phyloP scores from a whole-genome alignment of 2,888 invertebrate species.

The Anagyrus pseudococci region DNA sequence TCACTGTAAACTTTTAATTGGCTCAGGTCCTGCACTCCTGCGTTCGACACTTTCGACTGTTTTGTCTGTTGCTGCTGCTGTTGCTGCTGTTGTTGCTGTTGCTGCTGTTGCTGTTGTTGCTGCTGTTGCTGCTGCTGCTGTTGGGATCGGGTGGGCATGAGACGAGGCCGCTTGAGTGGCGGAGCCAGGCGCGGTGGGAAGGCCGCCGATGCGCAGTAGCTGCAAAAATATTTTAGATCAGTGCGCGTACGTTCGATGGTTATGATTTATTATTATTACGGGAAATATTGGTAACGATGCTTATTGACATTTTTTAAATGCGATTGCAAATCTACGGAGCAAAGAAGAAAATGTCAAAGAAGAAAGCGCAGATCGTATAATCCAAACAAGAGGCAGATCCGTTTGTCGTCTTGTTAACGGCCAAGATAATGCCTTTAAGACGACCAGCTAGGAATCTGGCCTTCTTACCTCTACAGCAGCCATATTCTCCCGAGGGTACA shows the following conservation, averaged over 20 bases:
- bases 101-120: slow-evolving; percentile 50
- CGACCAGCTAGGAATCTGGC: background rate
- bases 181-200: slow-evolving; percentile 68
- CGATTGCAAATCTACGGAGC: no score
- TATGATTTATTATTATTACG: no score
- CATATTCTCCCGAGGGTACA: background rate
- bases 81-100: slow-evolving; percentile 43
- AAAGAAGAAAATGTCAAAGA: no score
- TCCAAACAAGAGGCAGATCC: background rate
- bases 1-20: slow-evolving; percentile 74
- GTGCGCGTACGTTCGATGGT: no score
- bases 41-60: slow-evolving; percentile 44
- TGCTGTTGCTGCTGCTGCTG: slow-evolving; percentile 47
- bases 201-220: slow-evolving; percentile 70
- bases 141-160: slow-evolving; percentile 64
- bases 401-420: slow-evolving; percentile 3
- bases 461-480: background rate
- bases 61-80: slow-evolving; percentile 33
- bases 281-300: background rate
- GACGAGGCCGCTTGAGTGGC: slow-evolving; percentile 68
- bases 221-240: slow-evolving; percentile 60
- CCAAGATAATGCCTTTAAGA: background rate
- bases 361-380: no score
- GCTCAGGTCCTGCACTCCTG: slow-evolving; percentile 60
- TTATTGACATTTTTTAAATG: background rate